phyloP scores from a whole-genome alignment of 2,888 invertebrate genomes.

The Lasioglossum lativentre region DNA sequence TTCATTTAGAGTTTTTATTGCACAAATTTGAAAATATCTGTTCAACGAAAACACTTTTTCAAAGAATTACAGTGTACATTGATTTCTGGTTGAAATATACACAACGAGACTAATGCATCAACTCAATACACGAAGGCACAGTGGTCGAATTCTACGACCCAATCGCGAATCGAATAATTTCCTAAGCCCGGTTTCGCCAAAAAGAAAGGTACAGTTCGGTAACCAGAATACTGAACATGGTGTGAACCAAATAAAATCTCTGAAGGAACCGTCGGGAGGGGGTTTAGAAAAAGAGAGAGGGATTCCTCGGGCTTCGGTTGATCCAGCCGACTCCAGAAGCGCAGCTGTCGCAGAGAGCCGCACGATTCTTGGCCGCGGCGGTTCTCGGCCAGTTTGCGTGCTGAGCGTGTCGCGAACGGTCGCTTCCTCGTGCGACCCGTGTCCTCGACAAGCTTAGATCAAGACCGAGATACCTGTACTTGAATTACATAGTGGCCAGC shows the following conservation, averaged over 20 bases:
- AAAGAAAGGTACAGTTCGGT: background rate
- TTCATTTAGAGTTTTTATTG: background rate
- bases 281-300: conserved; percentile 63
- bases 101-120: background rate
- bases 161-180: background rate
- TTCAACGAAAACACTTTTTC: background rate
- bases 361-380: conserved; percentile 57
- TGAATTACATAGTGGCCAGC: background rate
- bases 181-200: background rate
- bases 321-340: conserved; percentile 58
- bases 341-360: conserved; percentile 62
- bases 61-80: too few species aligned
- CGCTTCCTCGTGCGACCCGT: conserved; percentile 56
- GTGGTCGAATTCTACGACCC: background rate
- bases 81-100: too few species aligned
- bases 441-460: conserved; percentile 20
- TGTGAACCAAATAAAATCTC: conserved; percentile 34
- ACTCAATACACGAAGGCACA: background rate
- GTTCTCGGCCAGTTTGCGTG: conserved; percentile 75
- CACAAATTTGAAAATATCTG: background rate
- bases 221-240: conserved; percentile 36
- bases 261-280: conserved; percentile 30
- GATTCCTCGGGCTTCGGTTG: conserved; percentile 50
- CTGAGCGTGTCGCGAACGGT: conserved; percentile 79
- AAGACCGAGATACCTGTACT: background rate